Evolutionary conservation across 2,797 vertebrate genomes (phyloP).

Genomic region (Catharus ustulatus): DNA sequence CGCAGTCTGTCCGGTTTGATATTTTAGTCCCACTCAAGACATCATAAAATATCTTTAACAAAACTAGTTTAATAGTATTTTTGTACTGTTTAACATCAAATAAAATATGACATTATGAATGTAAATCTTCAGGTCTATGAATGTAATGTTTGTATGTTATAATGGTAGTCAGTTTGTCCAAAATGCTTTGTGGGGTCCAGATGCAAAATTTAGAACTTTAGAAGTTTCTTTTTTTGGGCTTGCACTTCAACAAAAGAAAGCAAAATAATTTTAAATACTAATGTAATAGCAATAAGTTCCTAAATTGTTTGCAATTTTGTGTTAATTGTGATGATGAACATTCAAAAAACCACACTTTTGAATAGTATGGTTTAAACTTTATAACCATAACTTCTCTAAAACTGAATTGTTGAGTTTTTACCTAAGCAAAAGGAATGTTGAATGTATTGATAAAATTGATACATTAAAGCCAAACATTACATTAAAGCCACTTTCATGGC

Average conservation of each 20-base stretch:
- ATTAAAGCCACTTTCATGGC: conserved; percentile 34
- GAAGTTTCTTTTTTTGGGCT: neutral
- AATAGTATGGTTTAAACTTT: neutral
- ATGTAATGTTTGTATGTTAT: neutral
- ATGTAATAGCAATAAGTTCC: neutral
- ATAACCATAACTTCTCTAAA: neutral
- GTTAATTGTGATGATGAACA: neutral
- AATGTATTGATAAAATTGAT: conserved; percentile 44
- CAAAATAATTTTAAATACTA: neutral
- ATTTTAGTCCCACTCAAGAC: neutral
- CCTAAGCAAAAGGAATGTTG: conserved; percentile 5
- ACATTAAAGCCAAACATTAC: conserved; percentile 2
- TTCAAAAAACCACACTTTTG: neutral
- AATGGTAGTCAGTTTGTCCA: neutral
- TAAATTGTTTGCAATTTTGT: conserved; percentile 14
- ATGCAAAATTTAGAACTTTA: neutral
- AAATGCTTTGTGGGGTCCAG: neutral
- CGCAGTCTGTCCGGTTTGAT: neutral
- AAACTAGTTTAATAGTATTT: neutral
- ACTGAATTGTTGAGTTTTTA: neutral
- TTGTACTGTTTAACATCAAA: neutral
- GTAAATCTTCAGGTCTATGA: neutral
- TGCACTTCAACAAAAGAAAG: neutral
- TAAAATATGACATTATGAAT: neutral
- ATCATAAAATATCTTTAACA: neutral